These are phyloP conservation scores for Pampus argenteus DNA, from an alignment of 2,797 vertebrate species.

Conservation along the genomic window DNA sequence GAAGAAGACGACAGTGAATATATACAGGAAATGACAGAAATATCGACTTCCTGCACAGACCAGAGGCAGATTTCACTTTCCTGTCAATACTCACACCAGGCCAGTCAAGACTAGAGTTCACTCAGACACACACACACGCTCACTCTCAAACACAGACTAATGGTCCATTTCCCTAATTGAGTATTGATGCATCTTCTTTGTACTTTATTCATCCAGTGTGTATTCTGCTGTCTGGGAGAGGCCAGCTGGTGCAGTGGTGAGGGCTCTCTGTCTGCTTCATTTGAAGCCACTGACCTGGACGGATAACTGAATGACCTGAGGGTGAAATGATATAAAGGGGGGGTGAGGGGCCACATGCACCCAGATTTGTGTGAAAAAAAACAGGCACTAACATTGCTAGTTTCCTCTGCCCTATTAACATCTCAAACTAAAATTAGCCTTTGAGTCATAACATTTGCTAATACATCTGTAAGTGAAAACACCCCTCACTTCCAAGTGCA, in stretches of 20 bases:
- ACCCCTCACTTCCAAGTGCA: neutral
- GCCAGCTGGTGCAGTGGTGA: slow-evolving; percentile 12
- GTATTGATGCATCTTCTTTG: slow-evolving; percentile 56
- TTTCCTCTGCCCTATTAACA: neutral
- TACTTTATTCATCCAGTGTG: slow-evolving; percentile 56
- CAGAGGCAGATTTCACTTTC: slow-evolving; percentile 32
- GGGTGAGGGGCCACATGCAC: slow-evolving; percentile 35
- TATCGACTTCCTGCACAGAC: slow-evolving; percentile 32
- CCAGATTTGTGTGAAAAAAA: slow-evolving; percentile 23
- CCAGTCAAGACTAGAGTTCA: slow-evolving; percentile 37
- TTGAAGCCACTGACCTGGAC: slow-evolving; percentile 78
- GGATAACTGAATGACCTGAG: slow-evolving; percentile 60
- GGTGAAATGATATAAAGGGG: slow-evolving; percentile 48
- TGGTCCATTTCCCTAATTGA: slow-evolving; percentile 65
- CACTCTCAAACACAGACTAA: slow-evolving; percentile 53
- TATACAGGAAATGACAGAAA: neutral
- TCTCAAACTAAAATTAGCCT: neutral
- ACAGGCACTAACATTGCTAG: neutral
- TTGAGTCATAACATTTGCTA: slow-evolving; percentile 18
- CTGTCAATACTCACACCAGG: slow-evolving; percentile 48
- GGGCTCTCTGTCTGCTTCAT: slow-evolving; percentile 53
- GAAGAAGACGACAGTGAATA: slow-evolving; percentile 1
- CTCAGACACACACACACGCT: slow-evolving; percentile 3
- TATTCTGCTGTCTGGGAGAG: slow-evolving; percentile 58
- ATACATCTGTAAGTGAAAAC: slow-evolving; percentile 13